A percentile compares a stretch with the other conserved stretches of the same genome.
phyloP scores from a whole-genome alignment of 2,797 vertebrate species.

The Karalla daura region DNA sequence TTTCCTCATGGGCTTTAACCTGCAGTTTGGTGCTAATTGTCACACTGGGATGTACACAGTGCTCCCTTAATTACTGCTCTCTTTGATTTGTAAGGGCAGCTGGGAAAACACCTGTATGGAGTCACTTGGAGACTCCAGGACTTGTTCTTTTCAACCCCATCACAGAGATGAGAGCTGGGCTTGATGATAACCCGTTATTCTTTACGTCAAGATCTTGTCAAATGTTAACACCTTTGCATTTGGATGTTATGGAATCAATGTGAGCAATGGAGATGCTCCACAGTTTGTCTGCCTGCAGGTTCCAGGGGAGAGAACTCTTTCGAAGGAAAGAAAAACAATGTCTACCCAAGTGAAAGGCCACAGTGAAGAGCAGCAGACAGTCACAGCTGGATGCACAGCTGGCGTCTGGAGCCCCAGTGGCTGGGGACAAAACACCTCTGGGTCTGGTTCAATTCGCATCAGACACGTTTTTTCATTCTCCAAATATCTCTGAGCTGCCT shows the following conservation, averaged over 20 bases:
- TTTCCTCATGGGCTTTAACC: neutral
- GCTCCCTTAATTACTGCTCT: neutral
- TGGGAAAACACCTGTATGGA: neutral
- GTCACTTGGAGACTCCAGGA: too few relatives aligned
- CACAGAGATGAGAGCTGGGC: neutral
- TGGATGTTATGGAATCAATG: neutral
- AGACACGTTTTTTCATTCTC: constrained; percentile 27
- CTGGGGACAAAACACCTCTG: constrained; percentile 39
- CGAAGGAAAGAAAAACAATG: neutral
- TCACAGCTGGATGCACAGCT: constrained; percentile 55
- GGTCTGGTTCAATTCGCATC: constrained; percentile 33
- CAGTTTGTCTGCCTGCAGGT: neutral
- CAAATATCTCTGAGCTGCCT: constrained; percentile 4
- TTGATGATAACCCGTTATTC: neutral
- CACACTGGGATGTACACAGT: neutral
- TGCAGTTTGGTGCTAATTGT: neutral
- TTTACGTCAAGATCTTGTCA: neutral
- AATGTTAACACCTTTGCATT: neutral
- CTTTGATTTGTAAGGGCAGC: constrained; percentile 1
- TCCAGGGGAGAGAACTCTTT: neutral
- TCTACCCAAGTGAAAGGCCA: constrained; percentile 34
- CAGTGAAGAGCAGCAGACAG: constrained; percentile 17
- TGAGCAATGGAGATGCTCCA: neutral
- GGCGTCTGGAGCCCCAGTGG: constrained; percentile 37
- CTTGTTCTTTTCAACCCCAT: neutral